These are phyloP conservation scores for Siniperca knerii DNA, from an alignment of 2,113 vertebrate genomes.

Conservation along the genomic window DNA sequence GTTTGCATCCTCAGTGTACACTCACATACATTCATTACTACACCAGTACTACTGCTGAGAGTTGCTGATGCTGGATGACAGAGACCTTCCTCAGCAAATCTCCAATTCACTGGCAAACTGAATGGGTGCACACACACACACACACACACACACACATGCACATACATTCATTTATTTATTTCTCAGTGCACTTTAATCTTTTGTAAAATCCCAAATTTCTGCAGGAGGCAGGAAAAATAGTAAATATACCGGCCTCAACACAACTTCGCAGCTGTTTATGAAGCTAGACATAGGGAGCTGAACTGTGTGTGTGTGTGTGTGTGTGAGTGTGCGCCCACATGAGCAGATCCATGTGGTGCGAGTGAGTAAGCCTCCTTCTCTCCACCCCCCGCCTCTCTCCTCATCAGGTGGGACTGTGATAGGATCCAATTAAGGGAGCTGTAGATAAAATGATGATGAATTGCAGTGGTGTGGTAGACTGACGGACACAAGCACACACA, in stretches of 20 bases:
- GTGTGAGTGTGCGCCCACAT: neutral
- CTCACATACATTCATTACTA: constrained; percentile 45
- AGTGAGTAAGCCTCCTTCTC: constrained; percentile 22
- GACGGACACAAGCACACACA: constrained; percentile 63
- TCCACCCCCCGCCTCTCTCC: constrained; percentile 19
- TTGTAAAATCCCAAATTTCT: constrained; percentile 36
- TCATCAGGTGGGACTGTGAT: constrained; percentile 87
- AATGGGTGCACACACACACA: constrained; percentile 30
- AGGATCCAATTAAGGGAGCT: constrained; percentile 91
- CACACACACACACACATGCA: constrained; percentile 18
- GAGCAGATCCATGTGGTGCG: constrained; percentile 13
- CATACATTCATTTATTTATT: constrained; percentile 30
- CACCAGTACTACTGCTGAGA: constrained; percentile 42
- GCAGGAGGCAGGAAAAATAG: constrained; percentile 22
- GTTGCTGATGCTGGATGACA: constrained; percentile 56
- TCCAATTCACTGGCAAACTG: constrained; percentile 25
- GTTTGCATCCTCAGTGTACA: constrained; percentile 25
- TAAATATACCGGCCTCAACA: constrained; percentile 22
- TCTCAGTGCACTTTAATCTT: constrained; percentile 24
- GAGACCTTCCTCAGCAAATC: constrained; percentile 64
- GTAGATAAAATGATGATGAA: constrained; percentile 93
- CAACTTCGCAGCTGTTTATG: constrained; percentile 50
- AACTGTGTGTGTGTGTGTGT: neutral
- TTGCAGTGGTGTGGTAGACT: constrained; percentile 83
- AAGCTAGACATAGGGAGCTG: constrained; percentile 2